Conservation (phyloP, 1,140 invertebrate species). For the Drosophila nannoptera region DNA sequence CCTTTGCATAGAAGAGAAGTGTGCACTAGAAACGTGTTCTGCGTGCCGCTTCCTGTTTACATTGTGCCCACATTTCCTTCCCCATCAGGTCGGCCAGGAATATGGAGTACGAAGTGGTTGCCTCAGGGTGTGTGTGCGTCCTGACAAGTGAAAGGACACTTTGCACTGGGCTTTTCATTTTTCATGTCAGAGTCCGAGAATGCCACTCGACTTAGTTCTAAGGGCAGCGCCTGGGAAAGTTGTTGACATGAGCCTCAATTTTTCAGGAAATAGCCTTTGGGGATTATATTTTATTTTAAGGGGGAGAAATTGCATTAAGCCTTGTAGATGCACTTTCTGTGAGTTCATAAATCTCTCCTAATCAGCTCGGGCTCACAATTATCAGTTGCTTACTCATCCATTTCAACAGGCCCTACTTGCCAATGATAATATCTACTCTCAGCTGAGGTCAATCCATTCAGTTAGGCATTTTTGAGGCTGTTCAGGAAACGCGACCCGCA, state of each 20-base stretch:
- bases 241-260: slow-evolving; percentile 31
- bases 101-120: slow-evolving; percentile 62
- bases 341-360: too few relatives aligned
- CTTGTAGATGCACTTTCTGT: too few relatives aligned
- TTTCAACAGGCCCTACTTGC: not conserved
- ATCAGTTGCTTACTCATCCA: too few relatives aligned
- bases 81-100: slow-evolving; percentile 19
- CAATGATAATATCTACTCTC: slow-evolving; percentile 27
- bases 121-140: slow-evolving; percentile 46
- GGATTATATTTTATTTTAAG: too few relatives aligned
- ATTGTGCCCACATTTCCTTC: slow-evolving; percentile 24
- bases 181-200: slow-evolving; percentile 7
- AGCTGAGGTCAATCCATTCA: slow-evolving; percentile 25
- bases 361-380: too few relatives aligned
- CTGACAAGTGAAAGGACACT: slow-evolving; percentile 70
- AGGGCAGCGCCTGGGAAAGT: slow-evolving; percentile 32
- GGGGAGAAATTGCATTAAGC: too few relatives aligned
- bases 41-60: slow-evolving; percentile 70
- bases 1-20: slow-evolving; percentile 57
- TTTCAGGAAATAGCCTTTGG: not conserved
- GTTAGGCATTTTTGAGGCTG: slow-evolving; percentile 10
- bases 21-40: slow-evolving; percentile 34
- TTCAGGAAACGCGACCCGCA: slow-evolving; percentile 17
- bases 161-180: slow-evolving; percentile 6
- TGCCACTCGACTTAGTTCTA: slow-evolving; percentile 8